Base-by-base conservation (phyloP, 2,113 vertebrate species). In the Isurus oxyrinchus region DNA sequence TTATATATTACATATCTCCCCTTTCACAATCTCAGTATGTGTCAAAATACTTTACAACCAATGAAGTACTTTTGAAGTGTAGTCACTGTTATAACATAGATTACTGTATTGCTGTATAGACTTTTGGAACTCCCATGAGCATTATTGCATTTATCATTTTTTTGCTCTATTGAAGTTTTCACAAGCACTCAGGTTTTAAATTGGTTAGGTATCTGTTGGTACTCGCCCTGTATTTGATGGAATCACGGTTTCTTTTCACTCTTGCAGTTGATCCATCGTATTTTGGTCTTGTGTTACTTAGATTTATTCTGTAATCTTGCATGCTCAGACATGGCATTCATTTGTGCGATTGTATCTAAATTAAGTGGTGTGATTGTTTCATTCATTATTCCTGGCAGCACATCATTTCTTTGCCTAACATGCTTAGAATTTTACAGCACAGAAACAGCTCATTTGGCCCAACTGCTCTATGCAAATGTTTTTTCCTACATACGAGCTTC, bases 331-430 rank as follows among this genome's bases (percentile, higher is more conserved):
- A 91, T 59, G 88, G 59, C 88, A 23, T 59, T 57, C 10, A 59
- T 44, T 84, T 91, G 13, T 91, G 31, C 3, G 35, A 16, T 59
- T 35, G 11, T 6, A 35, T 59, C 55, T 91, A 59, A 91, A 57
- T 91, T 91, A 57, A 91, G 27, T 59, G 88, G 55, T 91, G 13
- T 91, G 88, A 57, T n/a, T 59, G 11, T 91, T 91, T 91, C 81
- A 84, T 84, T 91, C 88, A 59, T 35, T 91, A 57, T 59, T 35
- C 87, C n/a, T 35, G 55, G 88, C 13, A 59, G 55, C 11, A 35
- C 11, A 49, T 31, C 0, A 91, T 91, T 57, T 91, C 88, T 91
- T 55, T 88, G 81, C 40, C 25, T 88, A 5, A 59, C 31, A 19
- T 35, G 57, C 27, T 35, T 35, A 35, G 88, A 59, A 59, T 59